These are phyloP conservation scores for Solea senegalensis DNA, from an alignment of 2,113 vertebrate genomes.

Conservation along the genomic window DNA sequence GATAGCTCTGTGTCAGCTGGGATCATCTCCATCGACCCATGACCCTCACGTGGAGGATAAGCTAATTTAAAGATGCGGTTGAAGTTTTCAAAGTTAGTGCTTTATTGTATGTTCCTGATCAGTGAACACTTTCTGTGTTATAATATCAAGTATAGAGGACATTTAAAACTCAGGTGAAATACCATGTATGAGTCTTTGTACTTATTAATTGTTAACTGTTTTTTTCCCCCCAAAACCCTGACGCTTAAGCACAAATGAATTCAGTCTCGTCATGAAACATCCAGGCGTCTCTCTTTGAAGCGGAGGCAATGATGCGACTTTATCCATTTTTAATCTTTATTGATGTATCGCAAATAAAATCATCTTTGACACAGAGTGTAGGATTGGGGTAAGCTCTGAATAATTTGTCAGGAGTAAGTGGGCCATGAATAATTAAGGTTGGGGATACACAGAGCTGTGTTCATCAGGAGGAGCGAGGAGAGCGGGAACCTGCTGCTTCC, in stretches of 20 bases:
- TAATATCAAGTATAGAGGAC: no score
- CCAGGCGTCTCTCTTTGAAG: slow-evolving; percentile 14
- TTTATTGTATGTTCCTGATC: no score
- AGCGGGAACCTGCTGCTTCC: slow-evolving; percentile 68
- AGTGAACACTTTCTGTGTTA: neutral
- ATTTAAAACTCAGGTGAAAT: neutral
- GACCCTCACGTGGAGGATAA: no score
- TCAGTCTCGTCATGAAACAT: slow-evolving; percentile 31
- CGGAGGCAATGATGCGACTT: slow-evolving; percentile 27
- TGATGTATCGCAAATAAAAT: slow-evolving; percentile 30
- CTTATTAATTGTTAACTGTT: neutral
- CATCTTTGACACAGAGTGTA: slow-evolving; percentile 46
- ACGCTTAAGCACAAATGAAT: slow-evolving; percentile 9
- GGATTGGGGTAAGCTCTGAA: slow-evolving; percentile 62
- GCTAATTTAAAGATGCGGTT: neutral
- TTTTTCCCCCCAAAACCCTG: neutral
- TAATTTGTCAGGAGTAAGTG: slow-evolving; percentile 77
- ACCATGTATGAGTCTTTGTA: neutral
- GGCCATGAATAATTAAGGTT: slow-evolving; percentile 81
- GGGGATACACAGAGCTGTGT: slow-evolving; percentile 78
- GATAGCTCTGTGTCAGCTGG: no score
- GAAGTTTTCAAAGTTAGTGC: neutral
- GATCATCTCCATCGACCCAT: no score
- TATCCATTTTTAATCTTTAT: slow-evolving; percentile 40
- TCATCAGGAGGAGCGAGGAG: slow-evolving; percentile 59